Base-by-base conservation (phyloP, 2,888 invertebrate species). In the Leistus spinibarbis region DNA sequence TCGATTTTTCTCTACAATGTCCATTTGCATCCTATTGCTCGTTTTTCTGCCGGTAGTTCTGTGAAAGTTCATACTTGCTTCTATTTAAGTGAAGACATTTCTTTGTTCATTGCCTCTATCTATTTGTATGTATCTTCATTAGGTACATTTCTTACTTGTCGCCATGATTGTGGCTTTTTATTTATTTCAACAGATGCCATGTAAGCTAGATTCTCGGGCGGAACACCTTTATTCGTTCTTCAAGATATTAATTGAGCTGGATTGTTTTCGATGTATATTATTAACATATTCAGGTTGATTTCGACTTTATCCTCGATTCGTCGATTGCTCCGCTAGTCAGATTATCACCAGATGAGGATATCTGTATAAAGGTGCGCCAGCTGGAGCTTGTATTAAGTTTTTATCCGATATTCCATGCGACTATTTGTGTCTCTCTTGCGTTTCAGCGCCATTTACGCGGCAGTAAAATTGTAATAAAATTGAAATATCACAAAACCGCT, bases 71-170 rank as follows among this genome's bases (percentile, higher is more conserved):
- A n/a, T n/a, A n/a, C n/a, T n/a, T n/a, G n/a, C n/a, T n/a, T n/a
- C n/a, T n/a, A n/a, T n/a, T n/a, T n/a, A n/a, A n/a, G n/a, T n/a
- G n/a, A n/a, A n/a, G 13, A 17, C n/a, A 79, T 77, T 67, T 80
- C 80, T 10, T 78, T 76, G 7, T 79, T 53, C 76, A 79, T 78
- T 2, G 79, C 78, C n/a, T 71, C 60, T 10, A 75, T 63, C 79
- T 79, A 80, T 53, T 67, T 27, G 7, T 19, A 16, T 54, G 62
- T 62, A 54, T 78, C 69, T 9, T 13, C 13, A 13, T 19, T 16
- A 19, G 62, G 20, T 5, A 69, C 27, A 2, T 24, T 24, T 19
- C 22, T 69, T 13, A 69, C 24, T 20, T 69, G 56, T 69, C 57
- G 5, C 69, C 27, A 57, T 19, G 56, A 23, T 7, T 10, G 9